A percentile compares a stretch with the other conserved stretches of the same genome.
Evolutionary conservation across 1,140 invertebrate species (phyloP).

Genomic region (Heliconius nattereri): DNA sequence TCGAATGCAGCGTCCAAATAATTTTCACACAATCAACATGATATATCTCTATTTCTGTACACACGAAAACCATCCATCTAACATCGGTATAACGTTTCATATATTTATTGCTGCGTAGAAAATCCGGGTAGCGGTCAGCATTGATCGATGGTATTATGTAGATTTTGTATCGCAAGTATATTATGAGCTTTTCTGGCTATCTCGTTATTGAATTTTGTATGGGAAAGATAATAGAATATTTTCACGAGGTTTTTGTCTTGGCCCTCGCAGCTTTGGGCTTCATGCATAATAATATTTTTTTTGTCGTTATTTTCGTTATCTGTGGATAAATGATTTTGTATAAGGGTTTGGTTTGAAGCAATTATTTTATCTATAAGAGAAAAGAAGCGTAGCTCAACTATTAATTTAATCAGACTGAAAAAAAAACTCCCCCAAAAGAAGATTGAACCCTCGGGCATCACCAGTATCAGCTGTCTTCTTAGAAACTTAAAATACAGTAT

Average conservation of each 20-base stretch:
- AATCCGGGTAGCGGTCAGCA: constrained; percentile 46
- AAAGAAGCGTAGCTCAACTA: too few relatives aligned
- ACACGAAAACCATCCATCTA: constrained; percentile 51
- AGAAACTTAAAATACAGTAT: too few relatives aligned
- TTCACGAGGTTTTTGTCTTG: constrained; percentile 8
- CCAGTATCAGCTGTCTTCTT: too few relatives aligned
- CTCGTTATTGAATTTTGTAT: constrained; percentile 41
- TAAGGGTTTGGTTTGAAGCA: too few relatives aligned
- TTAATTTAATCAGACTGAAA: too few relatives aligned
- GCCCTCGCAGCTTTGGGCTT: not conserved
- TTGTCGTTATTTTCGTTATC: too few relatives aligned
- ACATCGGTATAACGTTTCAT: constrained; percentile 41
- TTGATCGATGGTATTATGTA: constrained; percentile 54
- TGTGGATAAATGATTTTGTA: too few relatives aligned
- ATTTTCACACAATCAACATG: constrained; percentile 47
- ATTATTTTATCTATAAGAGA: too few relatives aligned
- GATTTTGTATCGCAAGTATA: constrained; percentile 49
- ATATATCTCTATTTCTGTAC: constrained; percentile 43
- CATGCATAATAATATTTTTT: constrained; percentile 6
- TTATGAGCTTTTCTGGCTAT: constrained; percentile 39
- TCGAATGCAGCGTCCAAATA: constrained; percentile 36
- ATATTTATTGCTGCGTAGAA: constrained; percentile 51
- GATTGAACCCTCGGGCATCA: too few relatives aligned
- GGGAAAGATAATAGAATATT: constrained; percentile 33
- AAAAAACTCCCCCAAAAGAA: too few relatives aligned